Percentiles rank a stretch among this genome's conserved stretches.
Evolutionary conservation across 2,888 invertebrate species (phyloP).

Genomic region (Xylocampa areola): DNA sequence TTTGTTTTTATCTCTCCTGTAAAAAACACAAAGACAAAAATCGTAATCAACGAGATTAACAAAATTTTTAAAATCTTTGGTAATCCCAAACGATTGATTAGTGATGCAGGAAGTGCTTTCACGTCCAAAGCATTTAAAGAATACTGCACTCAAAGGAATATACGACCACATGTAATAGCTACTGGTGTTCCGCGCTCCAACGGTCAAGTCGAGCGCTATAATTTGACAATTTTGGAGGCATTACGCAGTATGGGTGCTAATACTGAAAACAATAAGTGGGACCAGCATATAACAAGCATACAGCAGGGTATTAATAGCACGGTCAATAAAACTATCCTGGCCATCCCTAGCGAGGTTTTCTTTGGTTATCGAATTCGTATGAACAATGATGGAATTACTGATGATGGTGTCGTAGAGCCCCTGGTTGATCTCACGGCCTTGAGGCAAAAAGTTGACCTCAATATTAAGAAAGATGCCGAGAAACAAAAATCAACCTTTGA

Average conservation of each 20-base stretch:
- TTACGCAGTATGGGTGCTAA: conserved; percentile 27
- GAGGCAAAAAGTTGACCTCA: conserved; percentile 36
- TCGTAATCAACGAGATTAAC: conserved; percentile 38
- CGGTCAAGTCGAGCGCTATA: conserved; percentile 55
- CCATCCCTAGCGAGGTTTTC: conserved; percentile 14
- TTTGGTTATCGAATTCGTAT: conserved; percentile 14
- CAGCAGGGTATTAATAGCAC: conserved; percentile 53
- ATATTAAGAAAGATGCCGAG: conserved; percentile 40
- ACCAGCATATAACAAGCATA: conserved; percentile 41
- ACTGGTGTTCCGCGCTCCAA: conserved; percentile 20
- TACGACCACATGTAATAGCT: conserved; percentile 15
- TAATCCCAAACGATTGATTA: conserved; percentile 48
- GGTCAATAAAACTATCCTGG: conserved; percentile 8
- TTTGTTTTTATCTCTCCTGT: conserved; percentile 5
- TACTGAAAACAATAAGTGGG: conserved; percentile 49
- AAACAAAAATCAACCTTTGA: conserved; percentile 48
- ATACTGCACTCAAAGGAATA: conserved; percentile 40
- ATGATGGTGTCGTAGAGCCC: background rate
- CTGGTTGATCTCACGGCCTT: conserved; percentile 25
- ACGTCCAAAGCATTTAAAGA: conserved; percentile 47
- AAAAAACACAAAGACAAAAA: background rate
- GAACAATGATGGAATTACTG: conserved; percentile 8
- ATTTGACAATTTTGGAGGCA: conserved; percentile 47
- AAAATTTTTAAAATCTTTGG: conserved; percentile 57
- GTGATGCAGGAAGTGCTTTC: conserved; percentile 56